These are phyloP conservation scores for Peromyscus maniculatus DNA, from an alignment of 2,113 vertebrate genomes.

Conservation along the genomic window DNA sequence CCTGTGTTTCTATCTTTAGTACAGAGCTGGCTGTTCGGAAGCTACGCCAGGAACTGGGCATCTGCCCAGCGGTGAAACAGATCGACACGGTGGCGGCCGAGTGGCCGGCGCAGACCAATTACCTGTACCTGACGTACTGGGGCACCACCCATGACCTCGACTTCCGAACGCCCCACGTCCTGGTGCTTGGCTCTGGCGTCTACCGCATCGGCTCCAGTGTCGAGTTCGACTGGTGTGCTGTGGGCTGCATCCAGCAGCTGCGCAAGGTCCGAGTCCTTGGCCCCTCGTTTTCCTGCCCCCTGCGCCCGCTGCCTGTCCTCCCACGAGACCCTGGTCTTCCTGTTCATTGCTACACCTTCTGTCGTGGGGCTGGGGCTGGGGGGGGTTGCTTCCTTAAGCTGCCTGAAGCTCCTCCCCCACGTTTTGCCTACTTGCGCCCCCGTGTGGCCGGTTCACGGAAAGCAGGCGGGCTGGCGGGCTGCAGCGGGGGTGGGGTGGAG, in stretches of 20 bases:
- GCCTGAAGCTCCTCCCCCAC: not conserved
- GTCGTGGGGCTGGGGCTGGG: not conserved
- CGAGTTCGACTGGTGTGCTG: slow-evolving; percentile 98
- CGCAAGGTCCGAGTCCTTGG: slow-evolving; percentile 89
- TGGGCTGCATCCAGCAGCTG: slow-evolving; percentile 97
- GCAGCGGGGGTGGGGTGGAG: not conserved
- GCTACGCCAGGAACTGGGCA: slow-evolving; percentile 93
- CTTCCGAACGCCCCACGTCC: slow-evolving; percentile 93
- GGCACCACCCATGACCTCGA: slow-evolving; percentile 92
- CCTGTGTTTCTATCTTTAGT: slow-evolving; percentile 83
- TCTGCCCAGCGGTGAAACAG: slow-evolving; percentile 96
- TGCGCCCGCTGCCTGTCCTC: not conserved
- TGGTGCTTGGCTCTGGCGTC: slow-evolving; percentile 97
- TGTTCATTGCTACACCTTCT: not conserved
- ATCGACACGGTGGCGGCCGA: slow-evolving; percentile 98
- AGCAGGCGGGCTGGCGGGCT: not conserved
- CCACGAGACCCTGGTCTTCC: not conserved
- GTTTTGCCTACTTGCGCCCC: not conserved
- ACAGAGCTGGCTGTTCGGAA: slow-evolving; percentile 96
- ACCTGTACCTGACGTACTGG: slow-evolving; percentile 97
- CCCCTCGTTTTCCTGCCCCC: not conserved
- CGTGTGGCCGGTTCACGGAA: not conserved
- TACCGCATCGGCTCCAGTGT: slow-evolving; percentile 99
- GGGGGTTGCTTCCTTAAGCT: not conserved
- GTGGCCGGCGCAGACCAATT: slow-evolving; percentile 98